Percentiles rank a stretch among this genome's conserved stretches.
Conservation (phyloP, 2,797 vertebrate genomes). For the Corythornis leucogaster region DNA sequence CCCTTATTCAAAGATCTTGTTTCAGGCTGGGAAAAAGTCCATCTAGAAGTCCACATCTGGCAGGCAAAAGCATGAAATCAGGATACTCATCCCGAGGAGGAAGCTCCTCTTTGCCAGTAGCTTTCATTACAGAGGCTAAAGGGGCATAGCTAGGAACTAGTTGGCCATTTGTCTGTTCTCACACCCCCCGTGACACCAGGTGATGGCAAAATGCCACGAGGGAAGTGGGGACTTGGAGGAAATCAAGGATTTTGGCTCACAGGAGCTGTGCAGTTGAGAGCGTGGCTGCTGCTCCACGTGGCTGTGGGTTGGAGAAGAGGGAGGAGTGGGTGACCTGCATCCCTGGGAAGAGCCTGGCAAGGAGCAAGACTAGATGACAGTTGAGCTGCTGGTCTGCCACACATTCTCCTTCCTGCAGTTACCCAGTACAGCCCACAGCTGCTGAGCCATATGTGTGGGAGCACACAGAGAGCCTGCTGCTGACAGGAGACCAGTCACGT, state of each 20-base stretch:
- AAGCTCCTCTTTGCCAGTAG: neutral
- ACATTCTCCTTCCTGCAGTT: neutral
- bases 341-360: neutral
- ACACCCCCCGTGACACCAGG: too few species aligned
- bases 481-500: rapidly evolving
- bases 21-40: neutral
- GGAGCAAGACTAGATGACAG: neutral
- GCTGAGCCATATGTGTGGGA: neutral
- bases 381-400: neutral
- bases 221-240: neutral
- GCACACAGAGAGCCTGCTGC: neutral
- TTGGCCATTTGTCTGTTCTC: neutral
- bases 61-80: neutral
- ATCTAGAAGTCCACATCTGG: neutral
- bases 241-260: neutral
- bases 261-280: neutral
- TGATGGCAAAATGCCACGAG: neutral
- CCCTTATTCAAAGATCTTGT: neutral
- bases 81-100: neutral
- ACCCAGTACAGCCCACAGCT: neutral
- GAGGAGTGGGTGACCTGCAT: neutral
- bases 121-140: neutral
- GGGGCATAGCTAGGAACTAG: neutral
- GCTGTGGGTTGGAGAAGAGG: neutral
- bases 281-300: neutral